phyloP scores from a whole-genome alignment of 2,113 vertebrate genomes.

The Probosciger aterrimus region DNA sequence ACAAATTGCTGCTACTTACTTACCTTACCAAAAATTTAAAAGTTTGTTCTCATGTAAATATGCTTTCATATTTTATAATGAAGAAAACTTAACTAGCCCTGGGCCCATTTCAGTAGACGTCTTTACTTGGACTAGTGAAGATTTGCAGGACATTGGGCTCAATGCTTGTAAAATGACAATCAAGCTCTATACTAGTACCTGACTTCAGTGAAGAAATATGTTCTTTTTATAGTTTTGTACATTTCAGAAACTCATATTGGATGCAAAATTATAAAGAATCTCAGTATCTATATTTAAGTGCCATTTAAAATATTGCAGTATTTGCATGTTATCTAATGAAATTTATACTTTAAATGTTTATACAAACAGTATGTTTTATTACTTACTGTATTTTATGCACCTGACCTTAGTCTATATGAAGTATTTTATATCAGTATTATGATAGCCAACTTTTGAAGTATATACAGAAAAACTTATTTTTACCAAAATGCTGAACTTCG shows the following conservation, averaged over 20 bases:
- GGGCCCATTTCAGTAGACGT: background rate
- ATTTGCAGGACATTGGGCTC: conserved; percentile 6
- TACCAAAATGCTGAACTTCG: conserved; percentile 75
- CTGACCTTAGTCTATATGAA: conserved; percentile 78
- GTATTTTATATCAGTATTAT: conserved; percentile 88
- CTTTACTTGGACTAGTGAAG: conserved; percentile 5
- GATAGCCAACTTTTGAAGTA: conserved; percentile 77
- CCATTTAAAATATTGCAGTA: conserved; percentile 79
- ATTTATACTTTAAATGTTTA: conserved; percentile 79
- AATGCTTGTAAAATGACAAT: conserved; percentile 83
- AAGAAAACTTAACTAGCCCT: conserved; percentile 63
- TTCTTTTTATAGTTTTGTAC: conserved; percentile 78
- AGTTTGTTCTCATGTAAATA: conserved; percentile 73
- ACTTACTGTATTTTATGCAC: conserved; percentile 71
- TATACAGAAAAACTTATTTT: conserved; percentile 70
- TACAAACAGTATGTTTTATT: conserved; percentile 73
- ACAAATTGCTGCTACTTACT: conserved; percentile 78
- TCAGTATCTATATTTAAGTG: conserved; percentile 77
- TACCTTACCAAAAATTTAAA: conserved; percentile 74
- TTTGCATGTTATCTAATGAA: conserved; percentile 86
- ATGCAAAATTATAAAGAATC: conserved; percentile 68
- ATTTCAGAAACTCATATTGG: conserved; percentile 65
- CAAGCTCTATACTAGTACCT: conserved; percentile 69
- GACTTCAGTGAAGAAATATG: conserved; percentile 77
- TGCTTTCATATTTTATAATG: conserved; percentile 69